Evolutionary conservation across 2,797 vertebrate species (phyloP).

Genomic region (Chrysocyon brachyurus): DNA sequence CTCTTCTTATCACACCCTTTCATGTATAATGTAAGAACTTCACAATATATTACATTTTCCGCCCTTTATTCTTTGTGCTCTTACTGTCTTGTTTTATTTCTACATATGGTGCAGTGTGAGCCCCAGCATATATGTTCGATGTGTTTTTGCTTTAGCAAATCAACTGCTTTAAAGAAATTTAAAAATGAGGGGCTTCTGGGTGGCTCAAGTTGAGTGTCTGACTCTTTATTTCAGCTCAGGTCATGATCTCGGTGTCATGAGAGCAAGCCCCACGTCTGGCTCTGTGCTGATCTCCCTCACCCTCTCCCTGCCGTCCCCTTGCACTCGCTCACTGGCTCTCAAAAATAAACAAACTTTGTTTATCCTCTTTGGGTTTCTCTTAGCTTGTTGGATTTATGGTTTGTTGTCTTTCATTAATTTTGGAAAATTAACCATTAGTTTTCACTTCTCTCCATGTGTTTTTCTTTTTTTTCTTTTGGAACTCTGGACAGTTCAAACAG

Average conservation of each 20-base stretch:
- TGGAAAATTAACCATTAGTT: background rate
- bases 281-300: background rate
- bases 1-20: background rate
- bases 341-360: background rate
- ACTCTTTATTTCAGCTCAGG: background rate
- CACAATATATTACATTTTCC: background rate
- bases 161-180: background rate
- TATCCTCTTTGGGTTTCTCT: constrained; percentile 3
- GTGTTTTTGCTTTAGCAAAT: background rate
- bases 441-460: background rate
- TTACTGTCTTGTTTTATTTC: background rate
- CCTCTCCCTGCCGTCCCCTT: background rate
- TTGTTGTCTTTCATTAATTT: constrained; percentile 18
- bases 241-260: background rate
- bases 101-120: background rate
- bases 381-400: background rate
- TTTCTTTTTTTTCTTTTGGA: background rate
- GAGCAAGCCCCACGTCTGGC: background rate
- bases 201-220: background rate
- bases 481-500: no score
- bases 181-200: background rate
- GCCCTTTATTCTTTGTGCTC: background rate
- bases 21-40: background rate
- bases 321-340: background rate
- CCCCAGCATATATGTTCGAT: background rate